Percentiles rank a stretch among this genome's conserved stretches.
Evolutionary conservation across 2,113 vertebrate genomes (phyloP).

Genomic region (Columba livia): DNA sequence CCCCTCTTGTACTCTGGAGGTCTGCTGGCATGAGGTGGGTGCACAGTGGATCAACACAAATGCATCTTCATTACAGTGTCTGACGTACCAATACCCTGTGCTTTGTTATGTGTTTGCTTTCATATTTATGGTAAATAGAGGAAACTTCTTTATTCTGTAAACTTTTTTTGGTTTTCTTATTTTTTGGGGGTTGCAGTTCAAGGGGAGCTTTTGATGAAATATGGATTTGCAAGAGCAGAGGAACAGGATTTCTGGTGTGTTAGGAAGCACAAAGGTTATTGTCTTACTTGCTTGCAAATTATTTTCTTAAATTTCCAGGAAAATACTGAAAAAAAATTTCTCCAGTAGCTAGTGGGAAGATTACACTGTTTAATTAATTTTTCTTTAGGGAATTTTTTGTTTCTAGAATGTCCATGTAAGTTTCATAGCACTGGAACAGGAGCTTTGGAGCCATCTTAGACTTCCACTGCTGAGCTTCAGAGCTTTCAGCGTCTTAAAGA

Average conservation of each 20-base stretch:
- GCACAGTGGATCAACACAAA: not conserved
- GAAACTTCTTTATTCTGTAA: not conserved
- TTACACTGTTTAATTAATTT: not conserved
- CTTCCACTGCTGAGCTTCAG: not conserved
- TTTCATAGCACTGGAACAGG: not conserved
- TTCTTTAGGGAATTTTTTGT: not conserved
- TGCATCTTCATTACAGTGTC: not conserved
- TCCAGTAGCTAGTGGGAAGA: not conserved
- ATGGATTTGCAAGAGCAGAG: not conserved
- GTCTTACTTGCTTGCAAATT: not conserved
- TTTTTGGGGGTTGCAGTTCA: not conserved
- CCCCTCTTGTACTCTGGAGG: not conserved
- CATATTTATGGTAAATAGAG: not conserved
- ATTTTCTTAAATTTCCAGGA: not conserved
- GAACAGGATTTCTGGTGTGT: not conserved
- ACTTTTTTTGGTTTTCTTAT: not conserved
- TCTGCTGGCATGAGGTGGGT: not conserved
- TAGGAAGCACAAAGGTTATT: not conserved
- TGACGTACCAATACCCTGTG: not conserved
- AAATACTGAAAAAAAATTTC: not conserved
- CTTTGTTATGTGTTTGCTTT: not conserved
- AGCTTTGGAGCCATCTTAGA: not conserved
- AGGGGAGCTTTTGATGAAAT: not conserved
- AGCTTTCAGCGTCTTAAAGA: not conserved
- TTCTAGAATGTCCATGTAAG: not conserved